Evolutionary conservation across 2,113 vertebrate genomes (phyloP), one percentile per base, ranked within the genome.

Genomic region (Lampris incognitus): DNA sequence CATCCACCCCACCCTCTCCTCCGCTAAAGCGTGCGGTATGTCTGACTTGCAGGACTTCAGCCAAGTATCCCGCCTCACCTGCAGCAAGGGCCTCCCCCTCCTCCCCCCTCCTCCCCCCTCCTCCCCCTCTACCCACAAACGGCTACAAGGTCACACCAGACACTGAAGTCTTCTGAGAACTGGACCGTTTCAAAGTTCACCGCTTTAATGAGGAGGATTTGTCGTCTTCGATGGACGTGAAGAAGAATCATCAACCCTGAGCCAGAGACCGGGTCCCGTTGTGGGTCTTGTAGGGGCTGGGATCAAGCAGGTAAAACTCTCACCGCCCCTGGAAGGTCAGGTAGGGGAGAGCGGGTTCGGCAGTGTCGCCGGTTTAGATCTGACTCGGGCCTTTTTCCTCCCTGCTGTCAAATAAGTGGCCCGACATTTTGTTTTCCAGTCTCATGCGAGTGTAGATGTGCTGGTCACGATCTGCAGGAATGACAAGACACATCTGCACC

Each of bases 121-220:
- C 71, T 78, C 24, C 71, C 66, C 10, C 54, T 24, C 60, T 65
- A 51, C 40, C 44, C 5, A 6, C 58, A 52, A 77, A 75, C 9
- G 54, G 69, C 60, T 62, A 41, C 4, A 68, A 57, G 73, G 75
- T 60, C n/a, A 62, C 66, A 69, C 36, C 80, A 69, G 66, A 72
- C 73, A 76, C 66, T 11, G 38, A 40, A 37, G 66, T 74, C 71
- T 55, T 76, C 70, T 70, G 72, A 76, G 63, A 83, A 60, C 3
- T 46, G 74, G 82, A 78, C 59, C 39, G 54, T 56, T 67, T 67
- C 50, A 83, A 75, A 51, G 55, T 63, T 50, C 52, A 55, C 73
- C 74, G 38, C 3, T 8, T 82, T 85, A 87, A 87, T 86, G 86
- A 88, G 74, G 9, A 0, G 50, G 78, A 84, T 46, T 82, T 72